Evolutionary conservation across 2,113 vertebrate species (phyloP).

Genomic region (Hypomesus transpacificus): DNA sequence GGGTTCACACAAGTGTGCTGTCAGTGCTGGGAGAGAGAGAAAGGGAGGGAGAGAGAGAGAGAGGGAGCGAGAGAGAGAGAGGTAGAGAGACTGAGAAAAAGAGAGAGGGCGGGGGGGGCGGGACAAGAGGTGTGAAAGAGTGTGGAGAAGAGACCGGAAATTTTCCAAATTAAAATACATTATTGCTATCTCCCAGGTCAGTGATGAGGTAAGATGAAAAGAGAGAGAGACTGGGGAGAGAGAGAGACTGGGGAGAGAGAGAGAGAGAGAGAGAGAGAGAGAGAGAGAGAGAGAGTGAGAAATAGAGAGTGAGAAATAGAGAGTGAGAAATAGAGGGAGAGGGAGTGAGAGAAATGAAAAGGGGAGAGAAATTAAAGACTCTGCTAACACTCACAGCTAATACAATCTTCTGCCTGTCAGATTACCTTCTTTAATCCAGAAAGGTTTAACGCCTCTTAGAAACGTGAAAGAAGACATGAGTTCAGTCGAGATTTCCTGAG

Average conservation of each 20-base stretch:
- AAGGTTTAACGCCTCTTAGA: constrained; percentile 74
- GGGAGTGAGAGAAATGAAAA: constrained; percentile 33
- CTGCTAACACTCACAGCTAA: constrained; percentile 69
- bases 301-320: constrained; percentile 9
- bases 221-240: constrained; percentile 2
- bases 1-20: constrained; percentile 61
- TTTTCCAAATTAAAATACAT: too few relatives aligned
- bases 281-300: constrained; percentile 29
- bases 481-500: constrained; percentile 65
- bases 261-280: constrained; percentile 1
- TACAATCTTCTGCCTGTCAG: constrained; percentile 76
- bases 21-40: constrained; percentile 48
- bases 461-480: constrained; percentile 72
- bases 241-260: background rate
- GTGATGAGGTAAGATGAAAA: constrained; percentile 31
- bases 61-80: constrained; percentile 34
- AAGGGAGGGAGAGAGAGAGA: constrained; percentile 11
- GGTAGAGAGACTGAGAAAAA: constrained; percentile 26
- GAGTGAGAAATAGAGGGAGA: constrained; percentile 32
- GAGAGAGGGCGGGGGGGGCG: constrained; percentile 9
- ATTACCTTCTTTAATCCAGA: constrained; percentile 76
- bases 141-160: constrained; percentile 13
- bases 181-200: too few relatives aligned
- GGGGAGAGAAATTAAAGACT: constrained; percentile 65
- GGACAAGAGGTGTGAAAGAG: background rate